Evolutionary conservation across 2,797 vertebrate species (phyloP).

Genomic region (Lophotriccus pileatus): DNA sequence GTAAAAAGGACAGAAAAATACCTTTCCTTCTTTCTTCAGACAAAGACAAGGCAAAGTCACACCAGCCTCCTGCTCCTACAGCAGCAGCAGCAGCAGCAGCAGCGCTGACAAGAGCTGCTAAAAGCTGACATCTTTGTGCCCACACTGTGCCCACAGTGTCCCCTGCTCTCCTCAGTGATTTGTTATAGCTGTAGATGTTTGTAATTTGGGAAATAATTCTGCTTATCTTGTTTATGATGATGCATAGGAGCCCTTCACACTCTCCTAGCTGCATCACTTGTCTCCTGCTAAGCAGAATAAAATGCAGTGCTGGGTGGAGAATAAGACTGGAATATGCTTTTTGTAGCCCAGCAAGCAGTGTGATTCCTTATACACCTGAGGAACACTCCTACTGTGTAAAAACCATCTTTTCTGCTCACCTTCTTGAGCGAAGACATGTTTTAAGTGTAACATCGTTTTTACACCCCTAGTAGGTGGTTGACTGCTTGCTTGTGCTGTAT

Average conservation of each 20-base stretch:
- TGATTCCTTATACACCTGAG: not conserved
- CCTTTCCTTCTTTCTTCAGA: not conserved
- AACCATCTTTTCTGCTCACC: not conserved
- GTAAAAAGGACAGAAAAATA: not conserved
- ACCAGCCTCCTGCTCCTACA: not conserved
- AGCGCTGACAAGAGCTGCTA: not conserved
- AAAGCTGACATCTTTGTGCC: not conserved
- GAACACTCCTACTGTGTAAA: not conserved
- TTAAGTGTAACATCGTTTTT: not conserved
- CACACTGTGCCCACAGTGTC: not conserved
- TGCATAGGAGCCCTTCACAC: slow-evolving; percentile 30
- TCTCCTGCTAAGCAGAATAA: slow-evolving; percentile 24
- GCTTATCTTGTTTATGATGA: slow-evolving; percentile 36
- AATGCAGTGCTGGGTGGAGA: not conserved
- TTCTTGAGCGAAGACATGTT: not conserved
- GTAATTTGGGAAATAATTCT: slow-evolving; percentile 35
- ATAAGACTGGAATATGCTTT: not conserved
- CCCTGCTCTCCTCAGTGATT: not conserved
- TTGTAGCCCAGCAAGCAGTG: not conserved
- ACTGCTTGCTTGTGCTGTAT: not conserved
- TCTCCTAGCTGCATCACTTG: not conserved
- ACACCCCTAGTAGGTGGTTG: not conserved
- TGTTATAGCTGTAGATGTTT: not conserved
- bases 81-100: not conserved
- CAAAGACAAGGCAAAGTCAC: slow-evolving; percentile 19